Conservation (phyloP, 2,113 vertebrate genomes). For the Potamarius usumacintae region DNA sequence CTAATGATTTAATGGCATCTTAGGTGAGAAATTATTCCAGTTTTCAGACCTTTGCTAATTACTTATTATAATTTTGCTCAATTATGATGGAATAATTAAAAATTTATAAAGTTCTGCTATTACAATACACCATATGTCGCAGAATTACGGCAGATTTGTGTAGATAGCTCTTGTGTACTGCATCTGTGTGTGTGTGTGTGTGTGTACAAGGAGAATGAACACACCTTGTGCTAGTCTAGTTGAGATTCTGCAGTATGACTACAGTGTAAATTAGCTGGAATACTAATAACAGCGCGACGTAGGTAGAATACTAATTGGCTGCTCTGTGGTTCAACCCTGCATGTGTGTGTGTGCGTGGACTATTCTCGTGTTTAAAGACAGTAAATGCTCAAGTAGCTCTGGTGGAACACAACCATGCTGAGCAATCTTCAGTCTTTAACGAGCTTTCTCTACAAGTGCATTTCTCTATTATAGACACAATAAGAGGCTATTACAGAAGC, state of each 20-base stretch:
- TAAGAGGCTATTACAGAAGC: conserved; percentile 28
- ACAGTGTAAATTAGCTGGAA: conserved; percentile 28
- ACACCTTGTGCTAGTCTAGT: conserved; percentile 31
- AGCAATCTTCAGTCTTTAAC: conserved; percentile 28
- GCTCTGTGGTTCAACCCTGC: conserved; percentile 14
- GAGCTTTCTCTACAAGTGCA: conserved; percentile 31
- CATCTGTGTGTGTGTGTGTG: conserved; percentile 16
- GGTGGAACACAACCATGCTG: conserved; percentile 31
- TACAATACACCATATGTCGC: conserved; percentile 12
- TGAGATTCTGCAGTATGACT: conserved; percentile 40
- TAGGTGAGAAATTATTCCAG: background rate
- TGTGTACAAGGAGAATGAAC: conserved; percentile 35
- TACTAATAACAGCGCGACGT: conserved; percentile 20
- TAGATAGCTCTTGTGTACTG: conserved; percentile 5
- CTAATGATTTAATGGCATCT: background rate
- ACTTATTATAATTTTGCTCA: background rate
- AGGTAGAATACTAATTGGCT: conserved; percentile 50
- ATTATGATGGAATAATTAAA: background rate
- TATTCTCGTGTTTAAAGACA: conserved; percentile 47
- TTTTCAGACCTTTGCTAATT: conserved; percentile 23
- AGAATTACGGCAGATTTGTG: conserved; percentile 13
- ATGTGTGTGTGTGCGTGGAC: conserved; percentile 19
- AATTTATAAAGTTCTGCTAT: background rate
- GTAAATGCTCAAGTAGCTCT: conserved; percentile 34
- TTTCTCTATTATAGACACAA: conserved; percentile 16